Percentiles rank a stretch among this genome's conserved stretches.
Conservation (phyloP, 2,113 vertebrate species). For the Hippocampus abdominalis region DNA sequence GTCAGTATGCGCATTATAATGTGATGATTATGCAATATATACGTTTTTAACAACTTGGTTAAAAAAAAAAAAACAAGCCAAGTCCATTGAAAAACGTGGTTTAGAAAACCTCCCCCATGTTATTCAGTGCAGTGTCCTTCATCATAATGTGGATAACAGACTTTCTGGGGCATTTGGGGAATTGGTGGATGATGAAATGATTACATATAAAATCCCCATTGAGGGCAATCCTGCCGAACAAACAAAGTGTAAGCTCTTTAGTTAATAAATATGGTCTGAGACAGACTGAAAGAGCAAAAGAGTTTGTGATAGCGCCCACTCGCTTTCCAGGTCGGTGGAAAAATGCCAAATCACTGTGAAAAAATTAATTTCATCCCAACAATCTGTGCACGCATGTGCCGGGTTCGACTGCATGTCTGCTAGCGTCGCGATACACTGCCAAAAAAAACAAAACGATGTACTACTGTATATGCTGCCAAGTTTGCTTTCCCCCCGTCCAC, state of each 20-base stretch:
- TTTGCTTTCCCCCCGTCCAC: neutral
- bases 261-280: constrained; percentile 66
- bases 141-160: constrained; percentile 57
- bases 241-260: constrained; percentile 71
- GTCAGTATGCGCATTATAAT: constrained; percentile 24
- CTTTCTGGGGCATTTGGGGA: constrained; percentile 64
- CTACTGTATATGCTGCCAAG: neutral
- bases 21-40: constrained; percentile 34
- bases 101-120: neutral
- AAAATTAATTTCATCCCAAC: constrained; percentile 43
- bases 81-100: too few species aligned
- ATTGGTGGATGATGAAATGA: constrained; percentile 72
- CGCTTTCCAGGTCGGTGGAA: constrained; percentile 26
- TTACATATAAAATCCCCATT: constrained; percentile 68
- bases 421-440: constrained; percentile 11
- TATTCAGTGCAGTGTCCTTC: constrained; percentile 63
- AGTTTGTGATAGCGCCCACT: constrained; percentile 21
- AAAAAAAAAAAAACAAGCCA: too few species aligned
- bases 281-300: constrained; percentile 26
- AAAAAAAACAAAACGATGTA: constrained; percentile 33
- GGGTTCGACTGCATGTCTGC: neutral
- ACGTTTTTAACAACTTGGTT: neutral
- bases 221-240: constrained; percentile 62
- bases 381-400: constrained; percentile 13
- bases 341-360: constrained; percentile 48